Conservation (phyloP, 2,113 vertebrate species). For the Cromileptes altivelis region DNA sequence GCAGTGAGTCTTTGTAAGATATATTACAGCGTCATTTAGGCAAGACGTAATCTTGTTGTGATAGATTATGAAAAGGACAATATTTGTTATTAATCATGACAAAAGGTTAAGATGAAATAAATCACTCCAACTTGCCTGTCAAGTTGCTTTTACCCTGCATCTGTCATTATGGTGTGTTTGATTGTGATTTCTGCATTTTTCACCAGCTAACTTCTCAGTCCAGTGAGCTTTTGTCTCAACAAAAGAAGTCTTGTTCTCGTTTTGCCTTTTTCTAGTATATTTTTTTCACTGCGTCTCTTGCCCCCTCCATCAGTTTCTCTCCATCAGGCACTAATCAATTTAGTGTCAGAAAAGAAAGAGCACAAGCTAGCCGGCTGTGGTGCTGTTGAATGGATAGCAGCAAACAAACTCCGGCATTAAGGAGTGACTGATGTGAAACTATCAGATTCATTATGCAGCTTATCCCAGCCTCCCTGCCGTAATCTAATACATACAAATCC, state of each 20-base stretch:
- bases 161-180: constrained; percentile 33
- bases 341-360: constrained; percentile 73
- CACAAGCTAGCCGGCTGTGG: constrained; percentile 54
- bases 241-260: constrained; percentile 54
- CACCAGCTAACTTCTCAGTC: constrained; percentile 11
- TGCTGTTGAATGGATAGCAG: constrained; percentile 70
- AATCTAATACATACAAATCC: constrained; percentile 84
- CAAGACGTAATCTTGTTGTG: constrained; percentile 24
- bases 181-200: constrained; percentile 53
- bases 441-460: constrained; percentile 81
- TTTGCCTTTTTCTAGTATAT: constrained; percentile 44
- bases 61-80: constrained; percentile 37
- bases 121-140: constrained; percentile 23
- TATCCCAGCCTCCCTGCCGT: constrained; percentile 73
- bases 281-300: constrained; percentile 22
- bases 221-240: constrained; percentile 28
- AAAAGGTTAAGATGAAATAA: constrained; percentile 49
- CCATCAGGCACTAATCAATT: constrained; percentile 81
- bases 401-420: constrained; percentile 80
- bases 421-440: constrained; percentile 80
- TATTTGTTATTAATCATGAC: constrained; percentile 47
- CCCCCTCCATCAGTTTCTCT: constrained; percentile 62
- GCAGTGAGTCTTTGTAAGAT: no score
- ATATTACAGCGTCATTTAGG: no score
- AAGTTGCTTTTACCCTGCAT: constrained; percentile 16